Evolutionary conservation across 2,888 invertebrate genomes (phyloP).

Genomic region (Drymonia ruficornis): DNA sequence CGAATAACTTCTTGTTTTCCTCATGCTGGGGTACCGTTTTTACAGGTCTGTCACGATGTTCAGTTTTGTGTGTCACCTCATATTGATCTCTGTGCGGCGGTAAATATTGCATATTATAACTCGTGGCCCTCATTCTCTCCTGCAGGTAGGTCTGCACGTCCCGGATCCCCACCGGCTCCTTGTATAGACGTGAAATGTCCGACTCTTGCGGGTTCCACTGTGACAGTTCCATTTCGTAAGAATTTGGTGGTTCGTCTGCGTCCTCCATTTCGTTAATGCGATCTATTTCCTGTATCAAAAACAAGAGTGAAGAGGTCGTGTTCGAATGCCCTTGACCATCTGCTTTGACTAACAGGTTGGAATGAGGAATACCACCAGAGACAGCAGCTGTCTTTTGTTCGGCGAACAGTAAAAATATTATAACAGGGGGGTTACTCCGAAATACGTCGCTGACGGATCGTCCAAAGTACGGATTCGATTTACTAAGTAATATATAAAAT

Average conservation of each 20-base stretch:
- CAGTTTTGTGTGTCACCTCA: background rate
- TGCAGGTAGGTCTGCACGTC: background rate
- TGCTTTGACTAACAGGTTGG: too few species aligned
- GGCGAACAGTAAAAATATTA: too few species aligned
- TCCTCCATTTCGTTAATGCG: conserved; percentile 55
- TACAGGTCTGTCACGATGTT: background rate
- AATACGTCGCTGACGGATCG: too few species aligned
- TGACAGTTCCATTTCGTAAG: conserved; percentile 40
- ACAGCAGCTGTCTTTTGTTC: too few species aligned
- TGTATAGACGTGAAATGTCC: conserved; percentile 26
- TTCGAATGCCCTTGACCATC: too few species aligned
- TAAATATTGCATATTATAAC: background rate
- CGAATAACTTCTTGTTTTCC: conserved; percentile 43
- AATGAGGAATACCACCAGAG: too few species aligned
- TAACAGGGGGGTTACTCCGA: too few species aligned
- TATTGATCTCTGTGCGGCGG: background rate
- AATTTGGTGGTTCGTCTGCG: conserved; percentile 28
- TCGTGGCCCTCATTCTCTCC: background rate
- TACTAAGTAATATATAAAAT: too few species aligned
- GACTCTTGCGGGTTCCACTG: conserved; percentile 40
- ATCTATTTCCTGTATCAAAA: conserved; percentile 55
- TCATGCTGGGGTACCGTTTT: conserved; percentile 11
- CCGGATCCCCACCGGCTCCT: background rate
- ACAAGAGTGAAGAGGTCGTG: background rate
- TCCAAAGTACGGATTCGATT: too few species aligned